These are phyloP conservation scores for Mustela nigripes DNA, from an alignment of 2,113 vertebrate species.

Conservation along the genomic window DNA sequence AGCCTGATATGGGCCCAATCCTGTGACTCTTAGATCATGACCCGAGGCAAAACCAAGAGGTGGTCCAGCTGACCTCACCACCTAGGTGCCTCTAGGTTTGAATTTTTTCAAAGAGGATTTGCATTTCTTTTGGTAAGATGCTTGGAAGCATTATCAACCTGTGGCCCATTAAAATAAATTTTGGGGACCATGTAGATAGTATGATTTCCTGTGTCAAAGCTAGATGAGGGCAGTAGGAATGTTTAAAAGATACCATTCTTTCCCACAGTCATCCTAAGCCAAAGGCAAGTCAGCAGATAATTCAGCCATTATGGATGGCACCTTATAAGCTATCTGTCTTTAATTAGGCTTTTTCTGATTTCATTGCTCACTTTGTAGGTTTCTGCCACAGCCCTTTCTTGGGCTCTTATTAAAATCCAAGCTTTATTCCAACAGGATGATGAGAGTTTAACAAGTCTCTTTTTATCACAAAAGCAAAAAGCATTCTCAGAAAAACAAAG, in stretches of 20 bases:
- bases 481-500: neutral
- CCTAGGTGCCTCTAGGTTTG: neutral
- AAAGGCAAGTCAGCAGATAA: conserved; percentile 7
- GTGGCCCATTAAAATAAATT: neutral
- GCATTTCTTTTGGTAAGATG: neutral
- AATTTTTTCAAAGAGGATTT: conserved; percentile 29
- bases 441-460: neutral
- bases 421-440: neutral
- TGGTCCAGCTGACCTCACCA: neutral
- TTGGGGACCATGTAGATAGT: neutral
- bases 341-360: neutral
- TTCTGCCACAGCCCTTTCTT: neutral
- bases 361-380: neutral
- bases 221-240: neutral
- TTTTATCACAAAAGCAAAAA: conserved; percentile 33
- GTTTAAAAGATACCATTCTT: neutral
- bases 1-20: neutral
- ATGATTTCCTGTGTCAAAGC: neutral
- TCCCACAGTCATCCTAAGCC: neutral
- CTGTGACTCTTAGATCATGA: neutral
- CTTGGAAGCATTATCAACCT: neutral
- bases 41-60: neutral
- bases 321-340: neutral
- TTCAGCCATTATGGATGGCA: neutral
- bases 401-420: neutral